Percentiles rank a stretch among this genome's conserved stretches.
phyloP scores from a whole-genome alignment of 1,140 invertebrate species.

The Samia ricini region DNA sequence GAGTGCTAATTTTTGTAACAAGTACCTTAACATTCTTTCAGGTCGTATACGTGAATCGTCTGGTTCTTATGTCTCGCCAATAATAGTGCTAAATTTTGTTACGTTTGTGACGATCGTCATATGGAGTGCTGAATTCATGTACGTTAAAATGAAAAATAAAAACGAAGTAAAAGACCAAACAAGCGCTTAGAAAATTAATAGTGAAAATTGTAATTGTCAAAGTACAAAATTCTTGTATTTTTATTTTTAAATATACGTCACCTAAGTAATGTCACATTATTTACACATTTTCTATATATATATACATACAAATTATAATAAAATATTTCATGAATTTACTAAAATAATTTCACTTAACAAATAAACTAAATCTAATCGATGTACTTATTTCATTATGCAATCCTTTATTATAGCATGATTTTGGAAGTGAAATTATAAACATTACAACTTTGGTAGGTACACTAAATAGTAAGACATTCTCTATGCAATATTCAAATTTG shows the following conservation, averaged over 20 bases:
- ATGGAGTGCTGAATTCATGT: constrained; percentile 66
- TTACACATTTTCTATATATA: constrained; percentile 2
- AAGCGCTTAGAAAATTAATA: constrained; percentile 2
- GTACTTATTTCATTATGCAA: too few species aligned
- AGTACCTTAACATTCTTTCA: constrained; percentile 44
- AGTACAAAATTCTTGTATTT: not conserved
- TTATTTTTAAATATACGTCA: not conserved
- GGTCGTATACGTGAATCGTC: constrained; percentile 63
- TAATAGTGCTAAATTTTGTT: constrained; percentile 62
- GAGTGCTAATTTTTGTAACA: not conserved
- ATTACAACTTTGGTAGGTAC: too few species aligned
- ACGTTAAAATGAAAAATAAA: constrained; percentile 50
- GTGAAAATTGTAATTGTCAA: not conserved
- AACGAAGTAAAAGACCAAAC: constrained; percentile 24
- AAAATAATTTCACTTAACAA: too few species aligned
- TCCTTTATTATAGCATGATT: too few species aligned
- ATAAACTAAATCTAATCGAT: too few species aligned
- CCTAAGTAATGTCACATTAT: not conserved
- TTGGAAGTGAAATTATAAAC: too few species aligned
- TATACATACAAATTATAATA: constrained; percentile 19
- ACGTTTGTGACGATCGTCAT: constrained; percentile 61
- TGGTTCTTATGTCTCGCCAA: constrained; percentile 65
- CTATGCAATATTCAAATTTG: too few species aligned
- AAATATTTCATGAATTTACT: not conserved
- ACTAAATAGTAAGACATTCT: too few species aligned